Conservation (phyloP, 2,113 vertebrate species). For the Colius striatus region DNA sequence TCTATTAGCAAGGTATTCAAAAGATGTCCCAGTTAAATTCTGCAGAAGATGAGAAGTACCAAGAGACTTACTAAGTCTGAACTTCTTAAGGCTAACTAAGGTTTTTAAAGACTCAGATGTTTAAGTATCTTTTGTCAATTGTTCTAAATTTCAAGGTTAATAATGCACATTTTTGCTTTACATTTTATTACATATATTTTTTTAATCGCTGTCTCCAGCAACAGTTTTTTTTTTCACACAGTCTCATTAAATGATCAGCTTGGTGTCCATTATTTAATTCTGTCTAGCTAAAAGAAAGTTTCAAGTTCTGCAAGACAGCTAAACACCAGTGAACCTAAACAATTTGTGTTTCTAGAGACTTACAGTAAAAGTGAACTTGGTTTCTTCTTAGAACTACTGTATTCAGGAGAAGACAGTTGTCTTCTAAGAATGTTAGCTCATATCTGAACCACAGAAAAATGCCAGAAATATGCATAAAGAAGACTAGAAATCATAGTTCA, state of each 20-base stretch:
- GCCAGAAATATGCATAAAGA: neutral
- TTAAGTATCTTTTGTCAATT: neutral
- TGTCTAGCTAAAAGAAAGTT: neutral
- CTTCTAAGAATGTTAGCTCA: neutral
- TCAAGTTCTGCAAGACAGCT: neutral
- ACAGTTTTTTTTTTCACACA: neutral
- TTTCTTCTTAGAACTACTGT: neutral
- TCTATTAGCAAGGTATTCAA: neutral
- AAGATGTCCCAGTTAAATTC: neutral
- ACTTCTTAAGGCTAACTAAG: neutral
- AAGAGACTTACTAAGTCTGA: neutral
- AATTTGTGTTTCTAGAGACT: neutral
- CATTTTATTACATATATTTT: neutral
- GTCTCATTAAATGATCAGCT: neutral
- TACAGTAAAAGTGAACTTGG: neutral
- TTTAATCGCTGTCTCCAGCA: neutral
- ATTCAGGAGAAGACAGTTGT: neutral
- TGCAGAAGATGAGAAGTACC: neutral
- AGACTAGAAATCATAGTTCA: neutral
- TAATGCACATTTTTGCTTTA: neutral
- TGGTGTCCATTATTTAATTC: neutral
- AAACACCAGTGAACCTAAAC: neutral
- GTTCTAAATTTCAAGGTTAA: neutral
- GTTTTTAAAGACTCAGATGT: neutral
- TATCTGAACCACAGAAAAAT: neutral